Conservation (phyloP, 1,140 invertebrate genomes). For the Hylyphantes graminicola region DNA sequence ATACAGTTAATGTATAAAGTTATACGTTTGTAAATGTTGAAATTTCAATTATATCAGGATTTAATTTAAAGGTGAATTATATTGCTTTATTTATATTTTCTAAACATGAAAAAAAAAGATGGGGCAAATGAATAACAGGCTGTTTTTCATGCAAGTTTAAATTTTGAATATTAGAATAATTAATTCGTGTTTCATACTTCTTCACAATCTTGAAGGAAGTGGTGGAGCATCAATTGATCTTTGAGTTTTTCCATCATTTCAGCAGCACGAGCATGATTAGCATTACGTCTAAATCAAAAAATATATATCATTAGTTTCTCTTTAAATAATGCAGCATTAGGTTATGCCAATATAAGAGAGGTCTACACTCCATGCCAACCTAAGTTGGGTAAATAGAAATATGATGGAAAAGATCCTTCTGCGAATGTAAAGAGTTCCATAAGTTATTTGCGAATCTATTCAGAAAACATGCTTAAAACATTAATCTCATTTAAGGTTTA, state of each 20-base stretch:
- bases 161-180: background rate
- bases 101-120: background rate
- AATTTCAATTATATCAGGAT: background rate
- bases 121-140: background rate
- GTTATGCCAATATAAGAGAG: background rate
- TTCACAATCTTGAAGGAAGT: slow-evolving; percentile 98
- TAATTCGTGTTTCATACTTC: slow-evolving; percentile 71
- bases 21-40: background rate
- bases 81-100: too few species aligned
- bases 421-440: too few species aligned
- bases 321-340: background rate
- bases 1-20: too few species aligned
- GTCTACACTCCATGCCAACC: background rate
- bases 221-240: slow-evolving; percentile 93
- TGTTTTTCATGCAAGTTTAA: background rate
- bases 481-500: too few species aligned
- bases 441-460: too few species aligned
- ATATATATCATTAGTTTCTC: background rate
- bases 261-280: slow-evolving; percentile 90
- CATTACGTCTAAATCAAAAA: slow-evolving; percentile 73
- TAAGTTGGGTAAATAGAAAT: too few species aligned
- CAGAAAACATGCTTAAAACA: too few species aligned
- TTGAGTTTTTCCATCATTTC: slow-evolving; percentile 92
- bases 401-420: too few species aligned
- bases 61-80: background rate